Evolutionary conservation across 1,140 invertebrate species (phyloP), one percentile per base, ranked within the genome.

Genomic region (Lethocerus indicus): DNA sequence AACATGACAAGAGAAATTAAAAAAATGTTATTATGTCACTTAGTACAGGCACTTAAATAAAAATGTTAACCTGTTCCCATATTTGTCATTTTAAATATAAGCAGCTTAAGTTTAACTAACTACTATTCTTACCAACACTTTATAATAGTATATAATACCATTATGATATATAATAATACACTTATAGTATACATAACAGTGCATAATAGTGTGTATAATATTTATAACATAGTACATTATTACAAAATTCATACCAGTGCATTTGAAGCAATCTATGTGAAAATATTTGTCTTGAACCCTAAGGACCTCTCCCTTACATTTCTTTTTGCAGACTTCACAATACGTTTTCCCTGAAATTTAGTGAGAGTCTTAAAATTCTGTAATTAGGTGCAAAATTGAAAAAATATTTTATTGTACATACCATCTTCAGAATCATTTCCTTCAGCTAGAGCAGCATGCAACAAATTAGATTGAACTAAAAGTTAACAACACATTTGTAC

Each of bases 211-310:
- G 23, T 13, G 7, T 6, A 2, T 14, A 50, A 13, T 28, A 48
- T 50, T 50, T 50, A 4, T 50, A 18, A 20, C 3, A 13, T 20
- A 3, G n/a, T 2, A 14, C 3, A 32, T n/a, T n/a, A n/a, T n/a
- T 28, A 35, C 2, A 44, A 28, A 32, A 16, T 40, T 63, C 63
- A 64, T 63, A 79, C 76, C 67, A 67, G 69, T 81, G 68, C 92
- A 96, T 64, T 90, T 90, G 73, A 96, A 97, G 69, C 92, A 97
- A 41, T 78, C 75, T 58, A 88, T 90, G 71, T 97, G 92, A 71
- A 95, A 94, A 72, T 93, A 93, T 70, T 93, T 92, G 67, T 94
- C 90, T 60, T 93, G 87, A 23, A 94, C 87, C 59, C 87, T 79
- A 49, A 96, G 73, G 56, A 93, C 89, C 66, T 94, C 89, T 42